A percentile compares a stretch with the other conserved stretches of the same genome.
Conservation (phyloP, 1,140 invertebrate species). For the Sminthurides bifidus region DNA sequence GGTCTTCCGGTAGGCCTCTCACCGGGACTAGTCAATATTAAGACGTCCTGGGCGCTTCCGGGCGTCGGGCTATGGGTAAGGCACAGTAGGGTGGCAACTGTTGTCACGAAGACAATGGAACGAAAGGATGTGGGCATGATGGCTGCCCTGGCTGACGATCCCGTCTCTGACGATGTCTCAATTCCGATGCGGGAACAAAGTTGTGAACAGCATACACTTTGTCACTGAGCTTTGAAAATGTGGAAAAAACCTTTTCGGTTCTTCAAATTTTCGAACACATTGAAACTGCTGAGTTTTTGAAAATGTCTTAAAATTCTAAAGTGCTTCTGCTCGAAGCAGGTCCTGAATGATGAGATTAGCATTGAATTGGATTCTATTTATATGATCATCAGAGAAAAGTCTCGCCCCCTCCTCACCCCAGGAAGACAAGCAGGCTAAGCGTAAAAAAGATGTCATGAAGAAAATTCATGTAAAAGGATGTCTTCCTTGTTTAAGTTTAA, state of each 20-base stretch:
- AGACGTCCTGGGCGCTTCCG: neutral
- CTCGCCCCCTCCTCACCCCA: conserved; percentile 18
- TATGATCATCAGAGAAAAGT: conserved; percentile 13
- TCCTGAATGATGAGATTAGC: neutral
- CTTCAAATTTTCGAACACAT: neutral
- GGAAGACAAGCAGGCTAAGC: conserved; percentile 25
- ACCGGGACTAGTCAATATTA: too few relatives aligned
- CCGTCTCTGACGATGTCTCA: too few relatives aligned
- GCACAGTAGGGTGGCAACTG: conserved; percentile 1
- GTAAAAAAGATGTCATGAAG: conserved; percentile 30
- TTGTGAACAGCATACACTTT: neutral
- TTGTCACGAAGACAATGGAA: too few relatives aligned
- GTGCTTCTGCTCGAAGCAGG: neutral
- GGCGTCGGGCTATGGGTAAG: neutral
- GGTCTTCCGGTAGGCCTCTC: too few relatives aligned
- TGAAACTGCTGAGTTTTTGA: neutral
- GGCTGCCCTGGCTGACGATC: too few relatives aligned
- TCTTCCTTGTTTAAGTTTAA: conserved; percentile 10
- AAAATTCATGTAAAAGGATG: conserved; percentile 8
- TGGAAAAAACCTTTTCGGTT: neutral
- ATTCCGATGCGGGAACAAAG: conserved; percentile 1
- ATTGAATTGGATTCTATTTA: conserved; percentile 16
- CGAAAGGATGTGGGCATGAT: too few relatives aligned
- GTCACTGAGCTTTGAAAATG: neutral
- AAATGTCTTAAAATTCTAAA: neutral